Conservation (phyloP, 2,888 invertebrate genomes). For the Drosophila meridiana region DNA sequence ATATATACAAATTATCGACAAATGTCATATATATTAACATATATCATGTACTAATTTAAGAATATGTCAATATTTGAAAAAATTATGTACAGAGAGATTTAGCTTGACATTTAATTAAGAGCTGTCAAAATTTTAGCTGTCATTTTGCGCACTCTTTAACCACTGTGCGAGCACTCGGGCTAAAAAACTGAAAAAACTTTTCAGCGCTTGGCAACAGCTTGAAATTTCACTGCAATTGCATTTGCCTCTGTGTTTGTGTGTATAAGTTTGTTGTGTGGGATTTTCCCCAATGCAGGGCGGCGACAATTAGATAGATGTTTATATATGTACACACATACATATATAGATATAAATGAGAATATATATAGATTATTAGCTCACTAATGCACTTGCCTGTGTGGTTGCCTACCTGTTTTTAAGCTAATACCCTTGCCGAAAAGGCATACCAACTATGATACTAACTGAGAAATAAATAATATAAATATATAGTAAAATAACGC, state of each 20-base stretch:
- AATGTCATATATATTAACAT: neutral
- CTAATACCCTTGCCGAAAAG: neutral
- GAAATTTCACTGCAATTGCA: slow-evolving; percentile 45
- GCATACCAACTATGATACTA: neutral
- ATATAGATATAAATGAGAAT: slow-evolving; percentile 11
- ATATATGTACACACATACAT: slow-evolving; percentile 1
- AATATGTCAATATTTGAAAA: neutral
- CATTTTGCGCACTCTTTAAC: slow-evolving; percentile 9
- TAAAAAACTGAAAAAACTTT: slow-evolving; percentile 50
- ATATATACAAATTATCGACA: no score
- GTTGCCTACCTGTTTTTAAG: slow-evolving; percentile 38
- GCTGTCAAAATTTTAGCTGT: slow-evolving; percentile 4
- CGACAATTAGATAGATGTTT: slow-evolving; percentile 23
- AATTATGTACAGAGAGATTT: neutral
- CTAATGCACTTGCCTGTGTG: slow-evolving; percentile 52
- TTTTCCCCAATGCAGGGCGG: slow-evolving; percentile 60
- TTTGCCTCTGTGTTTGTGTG: slow-evolving; percentile 12
- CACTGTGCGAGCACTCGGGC: slow-evolving; percentile 58
- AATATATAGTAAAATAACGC: no score
- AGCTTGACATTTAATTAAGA: slow-evolving; percentile 2
- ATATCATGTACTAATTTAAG: neutral
- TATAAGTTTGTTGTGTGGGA: slow-evolving; percentile 56
- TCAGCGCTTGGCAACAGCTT: slow-evolving; percentile 74
- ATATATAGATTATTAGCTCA: slow-evolving; percentile 60
- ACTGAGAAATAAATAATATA: neutral